These are phyloP conservation scores for Dolomedes plantarius DNA, from an alignment of 2,888 invertebrate species.

Conservation along the genomic window DNA sequence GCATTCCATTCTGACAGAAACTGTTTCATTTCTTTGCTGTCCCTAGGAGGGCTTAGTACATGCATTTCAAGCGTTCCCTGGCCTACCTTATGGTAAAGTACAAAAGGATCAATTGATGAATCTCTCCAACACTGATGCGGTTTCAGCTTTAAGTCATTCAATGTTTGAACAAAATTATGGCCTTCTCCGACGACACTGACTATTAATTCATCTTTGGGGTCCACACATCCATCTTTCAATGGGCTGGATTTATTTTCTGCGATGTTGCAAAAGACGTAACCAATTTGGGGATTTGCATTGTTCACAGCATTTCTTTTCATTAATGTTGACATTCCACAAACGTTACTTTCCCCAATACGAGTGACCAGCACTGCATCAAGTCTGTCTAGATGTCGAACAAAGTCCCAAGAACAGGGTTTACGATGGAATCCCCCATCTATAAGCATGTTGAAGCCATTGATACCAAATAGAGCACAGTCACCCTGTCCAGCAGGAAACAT, in stretches of 20 bases:
- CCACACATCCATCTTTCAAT: constrained; percentile 86
- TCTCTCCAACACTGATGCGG: constrained; percentile 90
- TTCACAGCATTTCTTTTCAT: constrained; percentile 85
- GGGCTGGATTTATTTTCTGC: constrained; percentile 81
- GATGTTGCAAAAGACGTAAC: constrained; percentile 96
- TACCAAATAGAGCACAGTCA: constrained; percentile 96
- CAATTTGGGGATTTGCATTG: constrained; percentile 89
- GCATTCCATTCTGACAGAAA: constrained; percentile 93
- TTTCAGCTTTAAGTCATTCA: constrained; percentile 87
- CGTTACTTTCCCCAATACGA: constrained; percentile 93
- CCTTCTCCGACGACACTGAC: constrained; percentile 91
- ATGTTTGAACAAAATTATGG: constrained; percentile 88
- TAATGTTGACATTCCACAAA: constrained; percentile 91
- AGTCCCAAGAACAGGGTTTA: constrained; percentile 98
- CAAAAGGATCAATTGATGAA: constrained; percentile 88
- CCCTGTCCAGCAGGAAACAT: constrained; percentile 97
- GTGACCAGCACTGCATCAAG: constrained; percentile 97
- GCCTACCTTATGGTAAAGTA: constrained; percentile 95
- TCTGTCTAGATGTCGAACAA: constrained; percentile 93
- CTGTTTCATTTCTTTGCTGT: constrained; percentile 94
- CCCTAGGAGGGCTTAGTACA: constrained; percentile 93
- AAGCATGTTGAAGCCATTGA: constrained; percentile 96
- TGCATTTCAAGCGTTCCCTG: constrained; percentile 95
- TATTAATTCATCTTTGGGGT: constrained; percentile 88
- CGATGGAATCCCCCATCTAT: constrained; percentile 96